Percentiles rank a stretch among this genome's conserved stretches.
phyloP scores from a whole-genome alignment of 2,797 vertebrate genomes.

The Coccyzus lansbergi region DNA sequence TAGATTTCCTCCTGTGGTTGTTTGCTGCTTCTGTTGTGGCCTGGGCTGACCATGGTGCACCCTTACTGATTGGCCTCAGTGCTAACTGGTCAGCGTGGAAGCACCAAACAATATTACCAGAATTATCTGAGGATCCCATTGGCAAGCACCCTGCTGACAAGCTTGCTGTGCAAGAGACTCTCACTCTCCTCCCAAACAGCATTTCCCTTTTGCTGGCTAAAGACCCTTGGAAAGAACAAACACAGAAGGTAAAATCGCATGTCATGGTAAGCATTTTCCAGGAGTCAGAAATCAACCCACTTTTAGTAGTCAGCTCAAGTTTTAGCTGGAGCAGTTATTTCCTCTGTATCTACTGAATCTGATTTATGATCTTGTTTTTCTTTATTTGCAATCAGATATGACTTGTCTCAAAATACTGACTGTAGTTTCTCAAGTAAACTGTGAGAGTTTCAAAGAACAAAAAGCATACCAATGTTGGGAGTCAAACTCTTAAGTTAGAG shows the following conservation, averaged over 20 bases:
- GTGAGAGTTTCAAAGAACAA: neutral
- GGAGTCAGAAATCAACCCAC: neutral
- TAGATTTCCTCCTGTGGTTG: conserved; percentile 88
- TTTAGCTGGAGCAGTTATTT: neutral
- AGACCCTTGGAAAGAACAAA: conserved; percentile 91
- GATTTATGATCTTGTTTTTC: neutral
- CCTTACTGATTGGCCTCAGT: conserved; percentile 87
- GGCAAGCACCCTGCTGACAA: conserved; percentile 73
- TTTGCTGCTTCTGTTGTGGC: conserved; percentile 86
- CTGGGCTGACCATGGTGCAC: conserved; percentile 89
- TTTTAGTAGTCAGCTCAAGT: neutral
- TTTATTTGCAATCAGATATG: neutral
- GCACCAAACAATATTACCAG: neutral
- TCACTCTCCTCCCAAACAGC: conserved; percentile 84
- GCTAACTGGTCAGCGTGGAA: conserved; percentile 86
- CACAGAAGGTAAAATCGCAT: conserved; percentile 83
- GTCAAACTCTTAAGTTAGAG: neutral
- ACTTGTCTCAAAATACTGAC: neutral
- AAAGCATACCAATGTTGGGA: neutral
- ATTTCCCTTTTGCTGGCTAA: conserved; percentile 85
- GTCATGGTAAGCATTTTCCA: neutral
- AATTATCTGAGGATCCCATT: conserved; percentile 61
- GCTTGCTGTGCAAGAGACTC: conserved; percentile 74
- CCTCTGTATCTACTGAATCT: neutral
- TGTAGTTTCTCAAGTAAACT: neutral